Base-by-base conservation (phyloP, 1,140 invertebrate species). In the Eurosta solidaginis region DNA sequence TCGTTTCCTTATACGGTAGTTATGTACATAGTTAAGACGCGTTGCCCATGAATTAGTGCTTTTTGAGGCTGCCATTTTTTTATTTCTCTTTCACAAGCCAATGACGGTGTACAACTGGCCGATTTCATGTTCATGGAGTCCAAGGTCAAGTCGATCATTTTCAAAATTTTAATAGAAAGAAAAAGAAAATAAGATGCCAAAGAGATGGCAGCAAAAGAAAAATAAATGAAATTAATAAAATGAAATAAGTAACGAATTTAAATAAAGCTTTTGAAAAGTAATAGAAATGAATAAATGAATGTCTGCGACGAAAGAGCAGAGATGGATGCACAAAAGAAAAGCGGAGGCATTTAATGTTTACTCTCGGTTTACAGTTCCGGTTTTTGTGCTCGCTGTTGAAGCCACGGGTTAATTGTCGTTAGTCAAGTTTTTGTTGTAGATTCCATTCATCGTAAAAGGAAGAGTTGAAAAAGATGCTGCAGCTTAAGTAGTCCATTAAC, bases 61-160 rank as follows among this genome's bases (percentile, higher is more conserved):
- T 49, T 74, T 52, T 52, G 74, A 20, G 27, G 50, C 74, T 42
- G 50, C 52, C 76, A 59, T 59, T 77, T 77, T 52, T 77, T 27
- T 20, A 52, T 36, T 25, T 44, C 52, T 77, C 50, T 20, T 12
- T 17, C 22, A 77, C 49, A 25, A 76, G 14, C 47, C 74, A n/a
- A n/a, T n/a, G 40, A 52, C 49, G 1, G 12, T 27, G 17, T 27
- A 40, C 25, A 20, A 25, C 68, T 50, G 42, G 50, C 50, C 22
- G 20, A 74, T 29, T 74, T 74, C 73, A 29, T 33, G 73, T 78
- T 78, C 74, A 74, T 40, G 44, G 81, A 86, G 84, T 86, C 84
- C 84, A 86, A 86, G 84, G 84, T 86, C 84, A 86, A 85, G 84
- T 84, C 84, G 83, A 86, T 85, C 84, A 86, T 84, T 86, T 86